These are phyloP conservation scores for Conopomorpha cramerella DNA, from an alignment of 1,140 invertebrate genomes.

Conservation along the genomic window DNA sequence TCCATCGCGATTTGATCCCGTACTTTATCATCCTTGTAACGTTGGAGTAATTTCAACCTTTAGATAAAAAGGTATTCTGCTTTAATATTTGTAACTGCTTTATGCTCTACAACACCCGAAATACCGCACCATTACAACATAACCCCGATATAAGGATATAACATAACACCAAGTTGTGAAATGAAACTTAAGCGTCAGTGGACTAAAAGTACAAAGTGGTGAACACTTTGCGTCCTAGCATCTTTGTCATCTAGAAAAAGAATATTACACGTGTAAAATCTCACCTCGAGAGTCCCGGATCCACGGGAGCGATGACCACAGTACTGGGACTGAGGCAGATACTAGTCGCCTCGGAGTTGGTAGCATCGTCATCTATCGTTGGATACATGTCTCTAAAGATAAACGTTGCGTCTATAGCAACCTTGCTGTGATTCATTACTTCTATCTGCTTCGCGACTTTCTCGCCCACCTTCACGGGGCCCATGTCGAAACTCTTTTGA, in stretches of 20 bases:
- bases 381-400: slow-evolving; percentile 37
- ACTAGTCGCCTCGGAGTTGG: slow-evolving; percentile 33
- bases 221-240: no score
- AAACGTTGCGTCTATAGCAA: slow-evolving; percentile 35
- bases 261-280: no score
- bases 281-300: slow-evolving; percentile 23
- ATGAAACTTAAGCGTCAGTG: no score
- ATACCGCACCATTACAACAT: no score
- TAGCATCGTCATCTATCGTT: slow-evolving; percentile 18
- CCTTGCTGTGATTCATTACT: slow-evolving; percentile 52
- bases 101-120: no score
- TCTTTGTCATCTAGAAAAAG: no score
- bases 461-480: slow-evolving; percentile 40
- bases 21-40: slow-evolving; percentile 30
- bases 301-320: slow-evolving; percentile 5
- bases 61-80: no score
- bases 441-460: slow-evolving; percentile 38
- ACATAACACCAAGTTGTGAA: no score
- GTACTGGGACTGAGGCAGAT: slow-evolving; percentile 25
- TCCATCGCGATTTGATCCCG: slow-evolving; percentile 32
- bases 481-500: slow-evolving; percentile 44
- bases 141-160: no score
- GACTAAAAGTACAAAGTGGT: no score
- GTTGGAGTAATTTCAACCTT: slow-evolving; percentile 31
- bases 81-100: no score